These are phyloP conservation scores for Orthonychiurus folsomi DNA, from an alignment of 2,888 invertebrate genomes.

Conservation along the genomic window DNA sequence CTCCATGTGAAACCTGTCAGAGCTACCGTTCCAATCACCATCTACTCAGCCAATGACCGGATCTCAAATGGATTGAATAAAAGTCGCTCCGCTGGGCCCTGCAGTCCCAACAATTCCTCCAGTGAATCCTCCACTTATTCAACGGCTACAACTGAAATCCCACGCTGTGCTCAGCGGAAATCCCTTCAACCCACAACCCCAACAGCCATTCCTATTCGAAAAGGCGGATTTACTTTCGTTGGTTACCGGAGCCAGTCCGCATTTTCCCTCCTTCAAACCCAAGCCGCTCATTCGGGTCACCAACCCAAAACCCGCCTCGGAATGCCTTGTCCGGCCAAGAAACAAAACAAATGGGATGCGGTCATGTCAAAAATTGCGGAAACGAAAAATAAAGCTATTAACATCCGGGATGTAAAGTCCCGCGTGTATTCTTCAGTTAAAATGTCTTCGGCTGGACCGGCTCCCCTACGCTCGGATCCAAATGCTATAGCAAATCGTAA, in stretches of 20 bases:
- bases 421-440: constrained; percentile 50
- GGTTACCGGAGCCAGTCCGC: neutral
- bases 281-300: neutral
- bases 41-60: neutral
- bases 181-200: neutral
- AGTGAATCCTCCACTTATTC: neutral
- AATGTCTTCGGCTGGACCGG: neutral
- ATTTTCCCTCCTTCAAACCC: neutral
- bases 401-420: constrained; percentile 75
- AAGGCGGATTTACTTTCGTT: neutral
- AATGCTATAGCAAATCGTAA: neutral
- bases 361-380: constrained; percentile 71
- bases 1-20: no score
- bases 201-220: neutral
- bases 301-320: neutral
- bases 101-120: neutral
- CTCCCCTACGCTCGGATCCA: neutral
- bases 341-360: constrained; percentile 65
- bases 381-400: constrained; percentile 59
- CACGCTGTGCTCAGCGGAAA: neutral
- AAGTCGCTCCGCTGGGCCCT: neutral
- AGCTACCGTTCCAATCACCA: neutral
- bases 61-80: neutral
- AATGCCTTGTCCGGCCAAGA: constrained; percentile 51
- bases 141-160: neutral